Base-by-base conservation (phyloP, 2,888 invertebrate species). In the Vannuccia rotundouncinata region DNA sequence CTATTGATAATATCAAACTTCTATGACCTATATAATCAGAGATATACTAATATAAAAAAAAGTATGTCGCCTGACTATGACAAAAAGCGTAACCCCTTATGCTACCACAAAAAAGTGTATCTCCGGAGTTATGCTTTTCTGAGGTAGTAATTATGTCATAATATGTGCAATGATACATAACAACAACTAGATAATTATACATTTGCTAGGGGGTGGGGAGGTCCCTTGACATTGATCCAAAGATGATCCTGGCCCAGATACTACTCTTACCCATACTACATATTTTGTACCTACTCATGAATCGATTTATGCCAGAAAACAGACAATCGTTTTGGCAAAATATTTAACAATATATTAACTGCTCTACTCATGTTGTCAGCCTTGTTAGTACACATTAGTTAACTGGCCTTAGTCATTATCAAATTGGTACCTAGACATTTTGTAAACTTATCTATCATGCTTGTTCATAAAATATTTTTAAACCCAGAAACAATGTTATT, bases 301-400 rank as follows among this genome's bases (percentile, higher is more conserved):
- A n/a, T n/a, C n/a, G n/a, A n/a, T 27, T 66, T 27, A 66, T 66
- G 66, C 66, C 66, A 66, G 25, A 66, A 66, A 66, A 66, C 66
- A 66, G 66, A 66, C 66, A 66, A 22, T 66, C 66, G 22, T 66
- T 66, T 66, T 66, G 66, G 66, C 22, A 66, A 66, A 66, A 66
- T 66, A 66, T 66, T 66, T 66, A 66, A 66, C 66, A 66, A 66
- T 66, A 66, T 66, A 66, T 66, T 66, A 66, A 66, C 25, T 66
- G 66, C 66, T 66, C 66, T 66, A 66, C 66, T 66, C 66, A 22
- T 66, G 22, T 66, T 5, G 66, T 66, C 66, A 66, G 66, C 66
- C 66, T 66, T 66, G 66, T 66, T 66, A 66, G 66, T 66, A 66
- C 66, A 66, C 66, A 66, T 66, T n/a, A 66, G 66, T 66, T 66